These are phyloP conservation scores for Cremastinae sp. DNA, from an alignment of 2,888 invertebrate species.

Conservation along the genomic window DNA sequence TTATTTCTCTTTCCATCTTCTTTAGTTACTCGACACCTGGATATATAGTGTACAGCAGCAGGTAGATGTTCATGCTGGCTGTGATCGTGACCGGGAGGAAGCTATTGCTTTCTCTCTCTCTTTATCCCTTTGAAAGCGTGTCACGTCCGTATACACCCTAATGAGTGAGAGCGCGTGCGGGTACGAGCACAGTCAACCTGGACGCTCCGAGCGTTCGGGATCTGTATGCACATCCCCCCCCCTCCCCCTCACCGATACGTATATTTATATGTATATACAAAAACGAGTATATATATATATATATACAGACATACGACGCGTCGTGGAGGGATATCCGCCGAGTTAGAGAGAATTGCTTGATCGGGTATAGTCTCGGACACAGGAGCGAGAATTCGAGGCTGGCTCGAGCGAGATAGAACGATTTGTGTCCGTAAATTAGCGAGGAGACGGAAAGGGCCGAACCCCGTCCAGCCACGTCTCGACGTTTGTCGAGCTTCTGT, in stretches of 20 bases:
- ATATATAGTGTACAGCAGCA: constrained; percentile 38
- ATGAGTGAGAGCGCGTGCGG: constrained; percentile 60
- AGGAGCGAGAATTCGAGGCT: not conserved
- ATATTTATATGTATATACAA: constrained; percentile 19
- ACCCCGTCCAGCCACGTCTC: constrained; percentile 20
- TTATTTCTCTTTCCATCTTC: constrained; percentile 11
- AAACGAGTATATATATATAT: constrained; percentile 21
- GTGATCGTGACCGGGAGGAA: constrained; percentile 56
- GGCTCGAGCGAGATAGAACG: constrained; percentile 22
- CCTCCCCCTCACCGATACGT: too few relatives aligned
- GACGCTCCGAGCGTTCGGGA: constrained; percentile 34
- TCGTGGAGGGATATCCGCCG: not conserved
- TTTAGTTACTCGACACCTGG: constrained; percentile 52
- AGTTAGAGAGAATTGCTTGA: constrained; percentile 39
- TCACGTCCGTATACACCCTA: constrained; percentile 65
- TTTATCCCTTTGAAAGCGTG: constrained; percentile 62
- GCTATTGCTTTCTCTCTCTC: constrained; percentile 34
- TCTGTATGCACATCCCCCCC: constrained; percentile 36
- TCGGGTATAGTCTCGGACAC: constrained; percentile 32
- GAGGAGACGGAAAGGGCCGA: constrained; percentile 5
- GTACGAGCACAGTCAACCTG: constrained; percentile 23
- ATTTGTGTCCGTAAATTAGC: not conserved
- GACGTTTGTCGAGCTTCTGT: constrained; percentile 52
- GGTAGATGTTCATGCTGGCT: constrained; percentile 39
- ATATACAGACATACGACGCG: not conserved